These are phyloP conservation scores for Hetaerina titia DNA, from an alignment of 2,888 invertebrate genomes.

Conservation along the genomic window DNA sequence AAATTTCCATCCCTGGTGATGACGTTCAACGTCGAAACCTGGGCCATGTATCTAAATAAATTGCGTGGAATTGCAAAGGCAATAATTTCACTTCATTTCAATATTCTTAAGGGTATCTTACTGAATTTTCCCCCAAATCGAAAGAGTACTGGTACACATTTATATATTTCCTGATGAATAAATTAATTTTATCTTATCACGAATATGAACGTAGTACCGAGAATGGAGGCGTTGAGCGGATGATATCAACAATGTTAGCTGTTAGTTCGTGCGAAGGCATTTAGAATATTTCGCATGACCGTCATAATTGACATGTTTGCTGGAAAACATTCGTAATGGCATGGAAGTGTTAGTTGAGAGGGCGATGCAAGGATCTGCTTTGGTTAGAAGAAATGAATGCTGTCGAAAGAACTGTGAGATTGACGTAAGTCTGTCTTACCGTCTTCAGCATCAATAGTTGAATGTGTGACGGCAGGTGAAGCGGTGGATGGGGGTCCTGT, in stretches of 20 bases:
- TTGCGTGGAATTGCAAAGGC: no score
- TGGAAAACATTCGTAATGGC: not conserved
- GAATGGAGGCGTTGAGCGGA: not conserved
- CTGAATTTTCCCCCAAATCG: no score
- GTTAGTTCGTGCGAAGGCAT: not conserved
- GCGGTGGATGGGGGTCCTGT: conserved; percentile 53
- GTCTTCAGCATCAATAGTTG: conserved; percentile 45
- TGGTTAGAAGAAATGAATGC: not conserved
- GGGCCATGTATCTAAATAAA: no score
- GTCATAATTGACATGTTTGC: not conserved
- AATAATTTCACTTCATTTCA: no score
- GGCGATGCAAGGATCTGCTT: not conserved
- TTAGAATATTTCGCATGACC: not conserved
- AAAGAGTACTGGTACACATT: no score
- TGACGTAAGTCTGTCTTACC: conserved; percentile 17
- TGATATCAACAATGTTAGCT: not conserved
- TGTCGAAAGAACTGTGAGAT: not conserved
- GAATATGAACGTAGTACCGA: no score
- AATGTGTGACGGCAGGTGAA: not conserved
- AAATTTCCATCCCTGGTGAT: no score
- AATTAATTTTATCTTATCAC: no score
- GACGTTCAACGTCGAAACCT: no score
- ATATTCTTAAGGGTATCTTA: no score
- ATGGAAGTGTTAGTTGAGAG: not conserved
- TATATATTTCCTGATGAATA: no score